Base-by-base conservation (phyloP, 2,888 invertebrate genomes). In the Melitaea athalia region DNA sequence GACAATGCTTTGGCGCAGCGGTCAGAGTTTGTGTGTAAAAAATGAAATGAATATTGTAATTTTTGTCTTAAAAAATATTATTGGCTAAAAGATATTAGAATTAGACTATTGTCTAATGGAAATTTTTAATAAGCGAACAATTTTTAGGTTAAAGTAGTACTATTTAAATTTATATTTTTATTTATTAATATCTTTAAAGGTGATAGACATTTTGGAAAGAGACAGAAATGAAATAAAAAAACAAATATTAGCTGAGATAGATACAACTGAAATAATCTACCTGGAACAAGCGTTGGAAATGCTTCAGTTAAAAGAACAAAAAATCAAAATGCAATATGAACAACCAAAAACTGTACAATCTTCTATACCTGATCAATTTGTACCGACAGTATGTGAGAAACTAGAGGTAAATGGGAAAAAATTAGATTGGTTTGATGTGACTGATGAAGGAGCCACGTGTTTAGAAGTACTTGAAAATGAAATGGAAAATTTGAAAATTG, bases 191-290 rank as follows among this genome's bases (percentile, higher is more conserved):
- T 24, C 5, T 15, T 82, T 83, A 38, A 76, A 95, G 95, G 93
- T 96, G 53, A 88, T 94, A 79, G 88, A 94, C 62, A 96, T 98
- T 68, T 94, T 98, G 72, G 94, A 95, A 70, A 93, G 95, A 63
- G 98, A 99, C 87, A 93, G 94, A 65, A 81, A 79, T 5, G 96
- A 97, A 82, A 91, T 98, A 63, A 79, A 93, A 74, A 82, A 84
- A 5, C 95, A 95, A 81, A 89, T 95, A 64, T 78, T 95, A 76
- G 95, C 95, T 63, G 95, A 96, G 82, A 94, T 95, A 75, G 94
- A 95, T 74, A 95, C 95, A 78, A 96, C 98, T 0, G 98, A 99
- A 89, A 94, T 95, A 79, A 95, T 96, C 77, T 99, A 97, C 81
- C 95, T 98, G 74, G 95, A 98, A 82, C 95, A 97, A 87, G 98